These are phyloP conservation scores for Anabacerthia variegaticeps DNA, from an alignment of 2,797 vertebrate species.

Conservation along the genomic window DNA sequence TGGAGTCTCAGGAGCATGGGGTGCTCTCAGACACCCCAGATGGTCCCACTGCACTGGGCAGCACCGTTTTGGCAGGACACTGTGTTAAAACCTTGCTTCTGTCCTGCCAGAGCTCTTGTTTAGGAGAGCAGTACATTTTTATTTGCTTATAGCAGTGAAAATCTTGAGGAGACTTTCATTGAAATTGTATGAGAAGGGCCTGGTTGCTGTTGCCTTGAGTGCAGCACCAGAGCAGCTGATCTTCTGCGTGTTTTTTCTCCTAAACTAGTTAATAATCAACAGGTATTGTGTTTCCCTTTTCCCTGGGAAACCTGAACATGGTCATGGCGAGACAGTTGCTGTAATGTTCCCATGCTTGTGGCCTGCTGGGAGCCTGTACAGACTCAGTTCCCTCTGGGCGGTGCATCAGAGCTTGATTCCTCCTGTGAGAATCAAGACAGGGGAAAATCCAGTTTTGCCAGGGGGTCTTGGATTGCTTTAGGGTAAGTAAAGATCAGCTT, in stretches of 20 bases:
- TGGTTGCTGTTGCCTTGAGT: background rate
- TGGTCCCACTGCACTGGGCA: background rate
- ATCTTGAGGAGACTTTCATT: background rate
- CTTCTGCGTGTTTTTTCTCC: background rate
- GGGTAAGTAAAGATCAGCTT: background rate
- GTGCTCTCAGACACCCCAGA: background rate
- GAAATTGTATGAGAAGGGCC: background rate
- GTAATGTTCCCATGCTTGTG: background rate
- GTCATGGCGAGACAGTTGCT: background rate
- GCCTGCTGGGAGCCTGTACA: background rate
- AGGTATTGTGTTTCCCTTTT: background rate
- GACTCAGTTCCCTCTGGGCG: background rate
- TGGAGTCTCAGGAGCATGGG: background rate
- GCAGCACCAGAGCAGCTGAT: background rate
- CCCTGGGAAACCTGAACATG: background rate
- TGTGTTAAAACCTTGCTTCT: background rate
- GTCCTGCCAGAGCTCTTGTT: background rate
- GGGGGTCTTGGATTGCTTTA: accelerated
- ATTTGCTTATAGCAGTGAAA: background rate
- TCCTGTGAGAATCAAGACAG: background rate
- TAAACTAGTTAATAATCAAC: constrained; percentile 4
- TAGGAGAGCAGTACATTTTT: background rate
- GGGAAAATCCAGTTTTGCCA: background rate
- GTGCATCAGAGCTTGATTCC: background rate
- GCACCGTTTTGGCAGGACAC: background rate